Conservation (phyloP, 2,797 vertebrate genomes). For the Mionectes olivaceus region DNA sequence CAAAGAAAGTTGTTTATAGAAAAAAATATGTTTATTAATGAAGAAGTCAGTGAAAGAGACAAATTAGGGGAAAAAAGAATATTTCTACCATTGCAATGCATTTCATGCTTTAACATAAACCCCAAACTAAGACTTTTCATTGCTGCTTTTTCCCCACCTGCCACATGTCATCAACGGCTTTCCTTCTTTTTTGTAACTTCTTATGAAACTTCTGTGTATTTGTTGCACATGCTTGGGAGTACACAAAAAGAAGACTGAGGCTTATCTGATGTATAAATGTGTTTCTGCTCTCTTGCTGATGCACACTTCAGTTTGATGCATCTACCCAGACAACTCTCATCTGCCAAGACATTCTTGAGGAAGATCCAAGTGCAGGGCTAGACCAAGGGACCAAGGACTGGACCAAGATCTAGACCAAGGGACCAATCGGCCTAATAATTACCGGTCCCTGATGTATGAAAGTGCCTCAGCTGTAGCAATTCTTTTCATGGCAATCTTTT, state of each 20-base stretch:
- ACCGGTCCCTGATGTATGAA: not conserved
- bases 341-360: not conserved
- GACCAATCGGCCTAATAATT: too few species aligned
- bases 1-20: not conserved
- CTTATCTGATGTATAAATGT: not conserved
- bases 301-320: not conserved
- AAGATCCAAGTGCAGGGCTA: not conserved
- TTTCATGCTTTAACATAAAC: not conserved
- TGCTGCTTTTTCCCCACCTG: not conserved
- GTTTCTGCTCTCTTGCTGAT: not conserved
- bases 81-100: not conserved
- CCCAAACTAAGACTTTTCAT: fast-evolving
- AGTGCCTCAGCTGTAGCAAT: not conserved
- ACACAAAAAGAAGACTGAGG: not conserved
- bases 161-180: fast-evolving
- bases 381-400: not conserved
- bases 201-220: not conserved
- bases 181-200: not conserved
- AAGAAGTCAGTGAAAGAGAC: not conserved
- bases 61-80: not conserved
- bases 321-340: not conserved
- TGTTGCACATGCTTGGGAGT: not conserved
- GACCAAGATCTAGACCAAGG: too few species aligned
- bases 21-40: not conserved
- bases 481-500: not conserved